phyloP scores from a whole-genome alignment of 2,888 invertebrate species.

The Machimus atricapillus region DNA sequence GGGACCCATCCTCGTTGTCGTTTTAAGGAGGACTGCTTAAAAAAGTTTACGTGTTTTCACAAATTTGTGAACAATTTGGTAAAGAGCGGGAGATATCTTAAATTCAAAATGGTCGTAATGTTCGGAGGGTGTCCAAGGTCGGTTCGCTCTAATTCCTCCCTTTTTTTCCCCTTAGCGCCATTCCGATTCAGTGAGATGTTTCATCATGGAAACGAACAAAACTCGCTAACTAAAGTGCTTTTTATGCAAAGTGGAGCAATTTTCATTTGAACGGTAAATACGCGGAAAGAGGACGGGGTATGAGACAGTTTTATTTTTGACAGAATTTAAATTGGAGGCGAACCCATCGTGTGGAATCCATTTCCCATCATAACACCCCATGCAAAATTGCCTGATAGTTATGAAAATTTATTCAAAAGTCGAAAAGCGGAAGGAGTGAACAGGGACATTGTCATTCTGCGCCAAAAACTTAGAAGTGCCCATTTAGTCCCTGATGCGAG shows the following conservation, averaged over 20 bases:
- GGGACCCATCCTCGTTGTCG: background rate
- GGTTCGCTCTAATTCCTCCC: background rate
- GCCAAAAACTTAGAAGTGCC: background rate
- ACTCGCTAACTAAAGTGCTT: background rate
- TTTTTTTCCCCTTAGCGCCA: background rate
- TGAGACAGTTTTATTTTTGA: background rate
- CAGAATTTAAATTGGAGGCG: background rate
- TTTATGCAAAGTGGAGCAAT: background rate
- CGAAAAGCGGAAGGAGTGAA: background rate
- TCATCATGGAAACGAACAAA: background rate
- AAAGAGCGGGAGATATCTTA: background rate
- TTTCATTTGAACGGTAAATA: background rate
- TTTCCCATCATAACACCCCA: background rate
- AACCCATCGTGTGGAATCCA: background rate
- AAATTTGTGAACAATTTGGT: background rate
- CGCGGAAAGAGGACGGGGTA: background rate
- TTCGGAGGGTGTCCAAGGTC: background rate
- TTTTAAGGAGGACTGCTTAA: background rate
- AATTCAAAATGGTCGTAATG: background rate
- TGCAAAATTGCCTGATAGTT: background rate
- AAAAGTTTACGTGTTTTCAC: background rate
- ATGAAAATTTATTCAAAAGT: background rate
- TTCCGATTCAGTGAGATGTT: background rate
- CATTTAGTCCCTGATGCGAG: background rate
- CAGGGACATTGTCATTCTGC: background rate